Evolutionary conservation across 2,113 vertebrate species (phyloP).

Genomic region (Poeciliopsis prolifica): DNA sequence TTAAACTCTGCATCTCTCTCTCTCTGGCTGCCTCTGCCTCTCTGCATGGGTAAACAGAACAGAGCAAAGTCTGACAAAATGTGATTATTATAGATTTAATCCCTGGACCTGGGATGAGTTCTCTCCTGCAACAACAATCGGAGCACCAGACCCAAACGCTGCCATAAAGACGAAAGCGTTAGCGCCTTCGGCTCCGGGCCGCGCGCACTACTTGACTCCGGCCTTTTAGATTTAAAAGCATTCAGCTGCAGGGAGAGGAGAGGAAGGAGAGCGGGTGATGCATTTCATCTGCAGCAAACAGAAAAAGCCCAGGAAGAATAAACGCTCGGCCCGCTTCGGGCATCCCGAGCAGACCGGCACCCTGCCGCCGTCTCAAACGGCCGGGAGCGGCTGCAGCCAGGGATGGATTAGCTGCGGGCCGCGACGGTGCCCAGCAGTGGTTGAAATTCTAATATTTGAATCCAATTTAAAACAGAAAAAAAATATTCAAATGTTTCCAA

Average conservation of each 20-base stretch:
- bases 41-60: background rate
- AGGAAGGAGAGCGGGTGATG: constrained; percentile 1
- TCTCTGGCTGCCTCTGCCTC: too few relatives aligned
- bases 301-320: background rate
- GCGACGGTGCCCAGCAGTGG: constrained; percentile 1
- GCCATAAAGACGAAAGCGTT: constrained; percentile 13
- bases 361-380: background rate
- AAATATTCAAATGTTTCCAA: too few relatives aligned
- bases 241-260: background rate
- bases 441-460: background rate
- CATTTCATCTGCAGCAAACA: constrained; percentile 17
- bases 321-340: background rate
- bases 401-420: constrained; percentile 1
- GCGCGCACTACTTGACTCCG: background rate
- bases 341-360: background rate
- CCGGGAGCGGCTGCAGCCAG: background rate
- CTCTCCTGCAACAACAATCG: constrained; percentile 12
- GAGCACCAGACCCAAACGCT: constrained; percentile 5
- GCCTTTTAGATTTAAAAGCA: constrained; percentile 17
- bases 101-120: constrained; percentile 1
- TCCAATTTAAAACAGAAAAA: too few relatives aligned
- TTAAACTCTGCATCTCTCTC: too few relatives aligned
- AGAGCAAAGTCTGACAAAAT: background rate
- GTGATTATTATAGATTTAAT: background rate
- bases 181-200: constrained; percentile 2